Percentiles rank a stretch among this genome's conserved stretches.
These are phyloP conservation scores for Anthopleura xanthogrammica DNA, from an alignment of 92 coral and sea anemone species.

Conservation along the genomic window DNA sequence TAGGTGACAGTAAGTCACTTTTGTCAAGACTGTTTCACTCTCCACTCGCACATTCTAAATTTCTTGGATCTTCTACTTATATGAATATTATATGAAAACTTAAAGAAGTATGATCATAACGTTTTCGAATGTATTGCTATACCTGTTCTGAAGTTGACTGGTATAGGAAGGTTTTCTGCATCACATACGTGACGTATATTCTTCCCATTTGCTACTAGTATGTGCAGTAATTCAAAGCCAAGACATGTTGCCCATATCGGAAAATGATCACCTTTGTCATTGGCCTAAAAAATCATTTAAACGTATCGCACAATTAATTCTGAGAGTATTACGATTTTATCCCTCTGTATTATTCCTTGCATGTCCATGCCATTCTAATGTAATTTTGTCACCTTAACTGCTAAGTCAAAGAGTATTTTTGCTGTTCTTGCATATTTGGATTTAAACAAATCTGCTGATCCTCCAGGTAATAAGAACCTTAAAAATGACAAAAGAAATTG, in stretches of 20 bases:
- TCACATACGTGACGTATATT: constrained; percentile 42
- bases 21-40: too few relatives aligned
- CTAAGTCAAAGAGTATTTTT: constrained; percentile 70
- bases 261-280: constrained; percentile 63
- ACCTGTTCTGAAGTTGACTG: constrained; percentile 66
- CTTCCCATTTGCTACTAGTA: constrained; percentile 52
- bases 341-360: too few relatives aligned
- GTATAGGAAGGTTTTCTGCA: constrained; percentile 57
- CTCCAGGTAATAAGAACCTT: constrained; percentile 85
- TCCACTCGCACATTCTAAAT: too few relatives aligned
- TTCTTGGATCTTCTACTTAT: too few relatives aligned
- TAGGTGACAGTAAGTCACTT: too few relatives aligned
- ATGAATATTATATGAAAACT: neutral
- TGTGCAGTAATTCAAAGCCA: constrained; percentile 70
- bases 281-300: constrained; percentile 36
- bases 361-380: neutral
- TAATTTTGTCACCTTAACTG: constrained; percentile 51
- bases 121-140: neutral
- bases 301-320: neutral
- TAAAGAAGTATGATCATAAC: neutral
- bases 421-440: constrained; percentile 73
- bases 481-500: neutral
- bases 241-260: constrained; percentile 90
- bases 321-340: too few relatives aligned
- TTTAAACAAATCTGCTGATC: constrained; percentile 52